These are phyloP conservation scores for Aurelia aurita DNA, from an alignment of 30 jellyfish, hydroid and myxozoan genomes.

Conservation along the genomic window DNA sequence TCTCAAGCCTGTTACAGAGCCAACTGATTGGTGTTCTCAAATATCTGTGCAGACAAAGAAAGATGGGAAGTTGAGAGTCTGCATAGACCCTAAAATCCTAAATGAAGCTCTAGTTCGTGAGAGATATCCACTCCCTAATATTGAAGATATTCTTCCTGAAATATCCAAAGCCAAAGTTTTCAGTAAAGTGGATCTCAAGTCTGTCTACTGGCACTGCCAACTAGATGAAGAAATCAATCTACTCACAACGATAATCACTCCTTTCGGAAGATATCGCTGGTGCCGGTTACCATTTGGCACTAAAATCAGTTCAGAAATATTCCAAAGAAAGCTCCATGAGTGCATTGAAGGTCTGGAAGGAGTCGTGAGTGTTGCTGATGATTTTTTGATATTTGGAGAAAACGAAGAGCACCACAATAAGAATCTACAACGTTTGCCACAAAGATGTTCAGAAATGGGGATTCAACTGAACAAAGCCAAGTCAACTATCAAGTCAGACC, in stretches of 20 bases:
- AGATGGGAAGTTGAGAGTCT: constrained; percentile 29
- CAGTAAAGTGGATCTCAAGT: background rate
- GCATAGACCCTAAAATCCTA: constrained; percentile 1
- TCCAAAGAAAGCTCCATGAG: too few relatives aligned
- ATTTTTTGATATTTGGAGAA: too few relatives aligned
- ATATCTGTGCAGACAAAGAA: constrained; percentile 33
- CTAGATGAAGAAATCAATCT: constrained; percentile 38
- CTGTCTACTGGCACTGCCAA: constrained; percentile 45
- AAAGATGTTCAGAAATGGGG: constrained; percentile 16
- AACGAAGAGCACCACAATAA: too few relatives aligned
- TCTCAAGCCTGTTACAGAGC: constrained; percentile 39
- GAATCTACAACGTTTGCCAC: constrained; percentile 13
- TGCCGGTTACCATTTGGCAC: too few relatives aligned
- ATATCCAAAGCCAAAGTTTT: constrained; percentile 3
- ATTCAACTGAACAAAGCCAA: constrained; percentile 47
- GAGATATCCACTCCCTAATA: constrained; percentile 22
- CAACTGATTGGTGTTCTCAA: constrained; percentile 56
- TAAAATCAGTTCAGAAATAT: too few relatives aligned
- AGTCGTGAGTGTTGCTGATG: too few relatives aligned
- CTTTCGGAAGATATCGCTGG: too few relatives aligned
- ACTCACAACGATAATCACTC: constrained; percentile 23
- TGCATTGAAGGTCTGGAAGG: too few relatives aligned
- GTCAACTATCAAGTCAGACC: too few relatives aligned
- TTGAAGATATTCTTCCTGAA: constrained; percentile 17
- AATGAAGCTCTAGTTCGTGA: constrained; percentile 31